A percentile compares a stretch with the other conserved stretches of the same genome.
phyloP scores from a whole-genome alignment of 1,140 invertebrate species.

The Littorina saxatilis region DNA sequence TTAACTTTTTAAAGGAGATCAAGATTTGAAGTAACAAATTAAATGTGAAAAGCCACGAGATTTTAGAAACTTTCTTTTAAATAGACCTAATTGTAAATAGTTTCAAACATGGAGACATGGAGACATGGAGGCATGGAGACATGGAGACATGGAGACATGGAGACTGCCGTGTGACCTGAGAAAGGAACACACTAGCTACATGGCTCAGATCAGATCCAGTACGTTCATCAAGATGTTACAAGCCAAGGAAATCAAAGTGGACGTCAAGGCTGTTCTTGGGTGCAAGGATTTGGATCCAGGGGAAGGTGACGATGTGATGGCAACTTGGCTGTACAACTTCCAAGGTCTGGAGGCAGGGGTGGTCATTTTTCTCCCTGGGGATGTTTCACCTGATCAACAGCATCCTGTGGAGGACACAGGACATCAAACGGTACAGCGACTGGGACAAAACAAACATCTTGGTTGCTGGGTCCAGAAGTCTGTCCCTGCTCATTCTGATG shows the following conservation, averaged over 20 bases:
- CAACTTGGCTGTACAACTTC: conserved; percentile 45
- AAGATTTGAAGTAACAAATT: too few relatives aligned
- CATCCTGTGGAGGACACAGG: neutral
- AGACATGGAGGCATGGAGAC: too few relatives aligned
- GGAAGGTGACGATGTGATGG: neutral
- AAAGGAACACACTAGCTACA: conserved; percentile 9
- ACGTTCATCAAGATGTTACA: neutral
- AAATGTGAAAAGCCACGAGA: too few relatives aligned
- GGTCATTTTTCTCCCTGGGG: conserved; percentile 41
- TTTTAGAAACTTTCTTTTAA: too few relatives aligned
- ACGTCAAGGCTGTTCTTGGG: neutral
- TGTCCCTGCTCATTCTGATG: too few relatives aligned
- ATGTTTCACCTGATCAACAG: neutral
- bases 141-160: too few relatives aligned
- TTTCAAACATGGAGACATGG: too few relatives aligned
- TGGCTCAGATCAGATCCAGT: neutral
- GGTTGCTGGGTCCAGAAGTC: too few relatives aligned
- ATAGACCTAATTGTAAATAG: too few relatives aligned
- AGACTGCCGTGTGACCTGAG: too few relatives aligned
- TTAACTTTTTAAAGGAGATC: too few relatives aligned
- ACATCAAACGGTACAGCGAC: conserved; percentile 25
- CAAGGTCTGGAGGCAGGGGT: conserved; percentile 45
- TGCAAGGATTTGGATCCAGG: neutral
- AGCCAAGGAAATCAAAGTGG: neutral
- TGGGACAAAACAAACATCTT: conserved; percentile 46